Conservation (phyloP, 2,797 vertebrate genomes). For the Hipposideros larvatus region DNA sequence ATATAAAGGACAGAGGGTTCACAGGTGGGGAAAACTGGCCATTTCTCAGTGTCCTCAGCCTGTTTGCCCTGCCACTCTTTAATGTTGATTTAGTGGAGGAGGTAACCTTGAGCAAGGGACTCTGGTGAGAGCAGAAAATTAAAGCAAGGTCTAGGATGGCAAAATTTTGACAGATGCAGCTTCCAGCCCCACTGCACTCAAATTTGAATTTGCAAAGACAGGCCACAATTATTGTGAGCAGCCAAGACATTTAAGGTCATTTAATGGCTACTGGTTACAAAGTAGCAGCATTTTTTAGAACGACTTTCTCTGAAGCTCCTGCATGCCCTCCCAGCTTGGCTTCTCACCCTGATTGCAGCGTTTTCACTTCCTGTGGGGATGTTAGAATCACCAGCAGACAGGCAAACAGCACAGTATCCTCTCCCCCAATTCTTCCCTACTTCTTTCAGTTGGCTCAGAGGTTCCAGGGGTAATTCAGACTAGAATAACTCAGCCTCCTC, state of each 20-base stretch:
- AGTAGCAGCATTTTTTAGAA: background rate
- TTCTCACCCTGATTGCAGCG: background rate
- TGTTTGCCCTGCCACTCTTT: background rate
- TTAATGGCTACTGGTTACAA: background rate
- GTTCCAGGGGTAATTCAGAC: background rate
- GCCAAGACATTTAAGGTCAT: background rate
- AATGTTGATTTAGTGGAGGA: background rate
- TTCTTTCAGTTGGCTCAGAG: background rate
- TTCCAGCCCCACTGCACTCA: background rate
- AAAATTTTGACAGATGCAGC: background rate
- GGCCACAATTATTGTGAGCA: background rate
- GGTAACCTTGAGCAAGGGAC: background rate
- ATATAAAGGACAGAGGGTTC: background rate
- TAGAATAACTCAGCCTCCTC: background rate
- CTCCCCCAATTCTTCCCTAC: background rate
- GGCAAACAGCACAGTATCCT: background rate
- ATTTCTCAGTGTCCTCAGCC: background rate
- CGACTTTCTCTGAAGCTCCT: background rate
- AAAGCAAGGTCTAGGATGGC: background rate
- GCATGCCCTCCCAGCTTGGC: background rate
- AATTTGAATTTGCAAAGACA: conserved; percentile 59
- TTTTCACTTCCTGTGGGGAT: background rate
- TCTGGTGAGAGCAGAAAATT: background rate
- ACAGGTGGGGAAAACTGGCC: background rate
- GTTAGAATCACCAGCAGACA: background rate